Evolutionary conservation across 2,113 vertebrate species (phyloP).

Genomic region (Engystomops pustulosus): DNA sequence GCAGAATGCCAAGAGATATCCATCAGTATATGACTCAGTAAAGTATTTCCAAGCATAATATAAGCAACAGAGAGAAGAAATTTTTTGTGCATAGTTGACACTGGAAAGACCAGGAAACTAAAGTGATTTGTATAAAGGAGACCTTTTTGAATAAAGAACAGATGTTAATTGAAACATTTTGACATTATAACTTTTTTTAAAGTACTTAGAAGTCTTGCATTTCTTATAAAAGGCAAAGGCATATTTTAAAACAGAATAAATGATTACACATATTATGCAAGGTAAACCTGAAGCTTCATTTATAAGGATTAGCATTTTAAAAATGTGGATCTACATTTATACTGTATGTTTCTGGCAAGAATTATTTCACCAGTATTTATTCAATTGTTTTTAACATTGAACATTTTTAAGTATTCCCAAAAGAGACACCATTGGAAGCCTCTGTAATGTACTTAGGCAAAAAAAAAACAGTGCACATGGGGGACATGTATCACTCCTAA

Average conservation of each 20-base stretch:
- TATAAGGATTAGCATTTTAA: conserved; percentile 36
- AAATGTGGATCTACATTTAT: background rate
- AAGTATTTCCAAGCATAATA: conserved; percentile 14
- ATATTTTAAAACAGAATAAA: conserved; percentile 43
- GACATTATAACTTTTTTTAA: conserved; percentile 35
- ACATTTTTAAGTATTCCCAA: no score
- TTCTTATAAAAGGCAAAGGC: conserved; percentile 12
- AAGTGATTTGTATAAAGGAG: conserved; percentile 11
- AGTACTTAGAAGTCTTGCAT: conserved; percentile 2
- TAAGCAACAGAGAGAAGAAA: background rate
- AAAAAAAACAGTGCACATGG: no score
- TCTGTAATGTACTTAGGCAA: no score
- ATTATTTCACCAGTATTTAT: background rate
- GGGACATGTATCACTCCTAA: no score
- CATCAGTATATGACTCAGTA: background rate
- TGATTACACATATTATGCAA: conserved; percentile 36
- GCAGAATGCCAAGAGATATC: conserved; percentile 11
- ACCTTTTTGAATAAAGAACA: conserved; percentile 24
- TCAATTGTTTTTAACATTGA: no score
- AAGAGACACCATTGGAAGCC: no score
- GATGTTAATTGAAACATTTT: conserved; percentile 38
- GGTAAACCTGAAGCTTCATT: conserved; percentile 19
- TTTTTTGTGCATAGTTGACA: conserved; percentile 6
- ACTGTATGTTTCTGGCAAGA: background rate
- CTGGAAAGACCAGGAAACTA: conserved; percentile 9